These are phyloP conservation scores for Caenorhabditis sulstoni DNA, from an alignment of 2,888 invertebrate genomes.

Conservation along the genomic window DNA sequence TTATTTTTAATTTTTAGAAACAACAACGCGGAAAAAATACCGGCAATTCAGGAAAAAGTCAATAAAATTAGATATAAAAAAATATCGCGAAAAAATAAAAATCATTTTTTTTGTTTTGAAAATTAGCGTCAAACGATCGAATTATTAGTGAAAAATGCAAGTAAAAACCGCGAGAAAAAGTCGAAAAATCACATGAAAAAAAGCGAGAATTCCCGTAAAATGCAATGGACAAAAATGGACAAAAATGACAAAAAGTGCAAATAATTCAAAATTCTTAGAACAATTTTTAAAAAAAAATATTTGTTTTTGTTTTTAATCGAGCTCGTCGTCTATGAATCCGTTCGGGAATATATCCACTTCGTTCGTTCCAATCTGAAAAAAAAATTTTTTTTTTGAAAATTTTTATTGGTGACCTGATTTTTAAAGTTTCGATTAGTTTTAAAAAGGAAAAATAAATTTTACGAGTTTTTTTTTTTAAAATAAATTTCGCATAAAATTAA, in stretches of 20 bases:
- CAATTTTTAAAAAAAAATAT: not conserved
- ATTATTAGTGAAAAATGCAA: not conserved
- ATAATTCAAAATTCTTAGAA: constrained; percentile 4
- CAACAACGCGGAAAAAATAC: constrained; percentile 4
- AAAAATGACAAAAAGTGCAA: not conserved
- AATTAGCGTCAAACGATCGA: not conserved
- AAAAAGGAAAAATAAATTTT: too few species aligned
- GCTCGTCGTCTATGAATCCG: constrained; percentile 56
- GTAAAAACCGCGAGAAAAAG: not conserved
- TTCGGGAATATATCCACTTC: constrained; percentile 32
- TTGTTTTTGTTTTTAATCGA: constrained; percentile 26
- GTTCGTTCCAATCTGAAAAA: constrained; percentile 36
- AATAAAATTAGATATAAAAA: not conserved
- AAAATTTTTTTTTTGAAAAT: not conserved
- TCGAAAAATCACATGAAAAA: constrained; percentile 4
- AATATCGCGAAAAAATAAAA: not conserved
- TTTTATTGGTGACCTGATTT: too few species aligned
- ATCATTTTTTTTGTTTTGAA: too few species aligned
- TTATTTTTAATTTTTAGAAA: too few species aligned
- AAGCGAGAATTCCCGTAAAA: not conserved
- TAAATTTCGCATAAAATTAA: too few species aligned
- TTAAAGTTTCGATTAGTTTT: too few species aligned
- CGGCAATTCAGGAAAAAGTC: not conserved
- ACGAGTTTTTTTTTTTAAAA: too few species aligned
- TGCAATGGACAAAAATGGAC: too few species aligned